Conservation (phyloP, 2,797 vertebrate genomes). For the Thalassophryne amazonica region DNA sequence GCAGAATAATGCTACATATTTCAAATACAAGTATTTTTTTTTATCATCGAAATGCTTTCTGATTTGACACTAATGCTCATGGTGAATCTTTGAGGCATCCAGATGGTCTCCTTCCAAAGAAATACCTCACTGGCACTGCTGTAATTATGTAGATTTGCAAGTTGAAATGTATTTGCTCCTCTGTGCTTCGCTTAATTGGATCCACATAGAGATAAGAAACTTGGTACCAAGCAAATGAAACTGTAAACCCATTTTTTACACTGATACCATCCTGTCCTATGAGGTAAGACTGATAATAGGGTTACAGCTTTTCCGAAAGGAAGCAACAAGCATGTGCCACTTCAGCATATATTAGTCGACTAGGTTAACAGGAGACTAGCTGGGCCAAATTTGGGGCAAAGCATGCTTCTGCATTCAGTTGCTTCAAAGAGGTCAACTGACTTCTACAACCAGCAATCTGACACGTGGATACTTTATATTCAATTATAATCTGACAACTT, state of each 20-base stretch:
- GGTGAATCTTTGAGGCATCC: too few relatives aligned
- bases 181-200: neutral
- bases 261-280: conserved; percentile 11
- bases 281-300: conserved; percentile 59
- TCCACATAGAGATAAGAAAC: neutral
- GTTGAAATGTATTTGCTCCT: neutral
- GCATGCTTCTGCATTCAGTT: conserved; percentile 10
- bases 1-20: too few relatives aligned
- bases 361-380: conserved; percentile 44
- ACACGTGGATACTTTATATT: conserved; percentile 58
- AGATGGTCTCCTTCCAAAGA: too few relatives aligned
- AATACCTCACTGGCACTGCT: neutral
- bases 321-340: conserved; percentile 28
- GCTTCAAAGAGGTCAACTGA: conserved; percentile 51
- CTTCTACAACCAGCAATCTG: conserved; percentile 40
- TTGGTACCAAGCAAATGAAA: conserved; percentile 9
- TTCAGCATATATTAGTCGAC: conserved; percentile 47
- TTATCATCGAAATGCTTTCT: too few relatives aligned
- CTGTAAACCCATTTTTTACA: conserved; percentile 30
- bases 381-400: conserved; percentile 25
- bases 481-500: conserved; percentile 60
- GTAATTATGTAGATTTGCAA: neutral
- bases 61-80: too few relatives aligned
- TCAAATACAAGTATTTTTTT: too few relatives aligned
- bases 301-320: conserved; percentile 44